Base-by-base conservation (phyloP, 2,113 vertebrate genomes). In the Ammodytes dubius region DNA sequence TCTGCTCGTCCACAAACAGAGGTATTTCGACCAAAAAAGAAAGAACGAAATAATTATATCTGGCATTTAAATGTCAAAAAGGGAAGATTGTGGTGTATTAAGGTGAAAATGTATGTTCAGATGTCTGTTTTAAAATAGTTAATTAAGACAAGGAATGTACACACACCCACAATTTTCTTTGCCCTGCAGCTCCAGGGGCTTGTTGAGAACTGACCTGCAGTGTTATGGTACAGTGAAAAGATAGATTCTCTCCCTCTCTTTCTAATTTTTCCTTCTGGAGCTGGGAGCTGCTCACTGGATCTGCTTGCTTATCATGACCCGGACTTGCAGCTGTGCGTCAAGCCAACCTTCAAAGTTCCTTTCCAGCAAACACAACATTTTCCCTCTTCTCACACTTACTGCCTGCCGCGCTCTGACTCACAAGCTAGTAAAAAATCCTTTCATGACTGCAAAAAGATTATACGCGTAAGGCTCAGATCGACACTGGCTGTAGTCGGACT, bases 361-460 rank as follows among this genome's bases (percentile, higher is more conserved):
- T 27, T 90, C 61, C 71, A 81, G 80, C 70, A 84, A 83, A 84
- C 52, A 86, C 53, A 87, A 70, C 42, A 87, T 84, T 88, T 89
- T 91, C 75, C 82, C 64, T 88, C 70, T 42, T 42, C 78, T 88
- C 60, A 68, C 72, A 70, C 79, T 66, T 39, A 46, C 54, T 69
- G 74, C 82, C 81, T 74, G 79, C 52, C 14, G 7, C 3, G 4
- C 68, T 88, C 77, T 77, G 70, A 91, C 88, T 83, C 84, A 73
- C 61, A 13, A 80, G 78, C 70, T 65, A 84, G 82, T 92, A 92
- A 93, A 94, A 94, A 91, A 27, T 27, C 47, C 43, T 81, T 86
- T 82, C 65, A 77, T 85, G 87, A 90, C 84, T 82, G 80, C 85
- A 87, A 84, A 88, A 77, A 92, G 68, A 87, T 89, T 75, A 74